A percentile compares a stretch with the other conserved stretches of the same genome.
These are phyloP conservation scores for Willowsia nigromaculata DNA, from an alignment of 2,888 invertebrate genomes.

Conservation along the genomic window DNA sequence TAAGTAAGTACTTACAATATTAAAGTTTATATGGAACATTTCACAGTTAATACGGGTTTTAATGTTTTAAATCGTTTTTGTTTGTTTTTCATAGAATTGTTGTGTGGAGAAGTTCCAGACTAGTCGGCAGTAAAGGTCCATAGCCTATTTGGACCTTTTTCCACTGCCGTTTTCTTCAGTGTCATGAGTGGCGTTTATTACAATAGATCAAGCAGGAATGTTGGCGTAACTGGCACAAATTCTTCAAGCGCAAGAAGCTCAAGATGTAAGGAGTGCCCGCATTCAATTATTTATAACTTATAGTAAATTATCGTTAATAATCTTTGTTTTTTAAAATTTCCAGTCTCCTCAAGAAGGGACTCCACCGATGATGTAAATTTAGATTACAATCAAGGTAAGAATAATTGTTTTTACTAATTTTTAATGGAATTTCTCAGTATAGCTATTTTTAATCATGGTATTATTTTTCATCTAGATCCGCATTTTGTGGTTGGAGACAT, in stretches of 20 bases:
- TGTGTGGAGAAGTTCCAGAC: background rate
- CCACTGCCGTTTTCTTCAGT: constrained; percentile 21
- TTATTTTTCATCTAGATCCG: constrained; percentile 80
- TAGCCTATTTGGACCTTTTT: constrained; percentile 21
- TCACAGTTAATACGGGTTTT: too few species aligned
- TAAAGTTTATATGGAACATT: too few species aligned
- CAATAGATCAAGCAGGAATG: constrained; percentile 53
- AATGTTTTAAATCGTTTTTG: background rate
- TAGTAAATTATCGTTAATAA: background rate
- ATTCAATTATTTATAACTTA: background rate
- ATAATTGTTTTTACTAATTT: background rate
- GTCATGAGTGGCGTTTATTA: constrained; percentile 66
- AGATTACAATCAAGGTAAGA: constrained; percentile 73
- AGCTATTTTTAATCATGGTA: constrained; percentile 47
- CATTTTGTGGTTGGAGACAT: constrained; percentile 84
- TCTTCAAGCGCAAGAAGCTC: constrained; percentile 44
- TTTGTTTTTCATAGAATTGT: background rate
- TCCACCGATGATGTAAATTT: constrained; percentile 71
- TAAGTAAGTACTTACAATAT: too few species aligned
- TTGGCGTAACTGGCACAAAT: constrained; percentile 48
- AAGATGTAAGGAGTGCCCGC: constrained; percentile 52
- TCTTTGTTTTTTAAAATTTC: too few species aligned
- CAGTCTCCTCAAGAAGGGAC: constrained; percentile 66
- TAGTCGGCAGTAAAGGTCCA: constrained; percentile 29
- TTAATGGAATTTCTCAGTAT: background rate